Base-by-base conservation (phyloP, 2,113 vertebrate genomes). In the Thamnaconus septentrionalis region DNA sequence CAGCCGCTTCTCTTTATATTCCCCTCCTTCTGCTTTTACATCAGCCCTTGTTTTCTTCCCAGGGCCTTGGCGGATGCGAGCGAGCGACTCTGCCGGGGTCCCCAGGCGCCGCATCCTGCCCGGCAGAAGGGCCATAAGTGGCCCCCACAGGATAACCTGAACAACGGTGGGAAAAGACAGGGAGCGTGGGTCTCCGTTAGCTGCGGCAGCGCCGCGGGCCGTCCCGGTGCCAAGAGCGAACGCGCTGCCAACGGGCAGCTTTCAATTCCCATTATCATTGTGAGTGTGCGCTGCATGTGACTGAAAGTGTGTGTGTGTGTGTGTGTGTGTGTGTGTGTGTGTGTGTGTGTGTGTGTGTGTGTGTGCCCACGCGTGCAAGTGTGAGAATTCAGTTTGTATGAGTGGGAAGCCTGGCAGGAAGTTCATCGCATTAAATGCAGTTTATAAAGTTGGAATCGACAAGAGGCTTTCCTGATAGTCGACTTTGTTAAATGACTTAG, bases 91-190 rank as follows among this genome's bases (percentile, higher is more conserved):
- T 83, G 79, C 50, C 78, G 81, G 85, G 85, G 87, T 92, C 90
- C 90, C 90, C 83, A 91, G 91, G 88, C 89, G 66, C 84, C 83
- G 87, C 89, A 87, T 92, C 91, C 91, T 91, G 91, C 89, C 80
- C 81, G 18, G 80, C 77, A 81, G 76, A 80, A 85, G 84, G 85
- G 80, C 85, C 85, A 81, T 86, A 87, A 89, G 87, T 86, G 88
- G 87, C 84, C 87, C 18, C 88, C 87, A 88, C 88, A 88, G 85
- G 89, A 91, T 92, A 91, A 91, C 90, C 90, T 90, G 87, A 91
- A 91, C 89, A 91, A 90, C 90, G 79, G 84, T 92, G 91, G 88
- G 86, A 91, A 31, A 91, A 85, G 79, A 85, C 80, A 83, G 75
- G 75, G 80, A 87, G 82, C 77, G 79, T 80, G 80, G 81, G 78